Percentiles rank a stretch among this genome's conserved stretches.
Evolutionary conservation across 2,797 vertebrate species (phyloP).

Genomic region (Smutsia gigantea): DNA sequence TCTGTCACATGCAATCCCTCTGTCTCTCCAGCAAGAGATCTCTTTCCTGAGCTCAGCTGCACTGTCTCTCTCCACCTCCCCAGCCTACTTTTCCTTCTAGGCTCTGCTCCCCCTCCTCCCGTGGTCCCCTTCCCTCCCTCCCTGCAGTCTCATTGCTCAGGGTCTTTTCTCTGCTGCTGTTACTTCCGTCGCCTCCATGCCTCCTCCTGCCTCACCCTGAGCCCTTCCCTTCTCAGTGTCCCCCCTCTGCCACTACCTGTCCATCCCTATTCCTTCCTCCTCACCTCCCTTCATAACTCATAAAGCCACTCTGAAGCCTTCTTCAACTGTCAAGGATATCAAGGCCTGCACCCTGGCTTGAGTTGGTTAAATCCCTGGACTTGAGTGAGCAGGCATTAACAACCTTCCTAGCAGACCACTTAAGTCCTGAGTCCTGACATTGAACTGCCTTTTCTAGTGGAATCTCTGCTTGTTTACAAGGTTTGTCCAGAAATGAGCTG

Average conservation of each 20-base stretch:
- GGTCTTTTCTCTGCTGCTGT: neutral
- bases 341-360: neutral
- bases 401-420: neutral
- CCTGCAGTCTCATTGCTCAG: neutral
- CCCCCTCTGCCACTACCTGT: neutral
- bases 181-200: neutral
- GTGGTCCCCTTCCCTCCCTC: no score
- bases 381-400: neutral
- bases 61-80: neutral
- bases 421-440: neutral
- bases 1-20: fast-evolving
- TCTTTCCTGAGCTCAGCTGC: neutral
- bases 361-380: neutral
- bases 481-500: neutral
- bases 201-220: neutral
- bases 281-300: neutral
- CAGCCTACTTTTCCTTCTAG: neutral
- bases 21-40: neutral
- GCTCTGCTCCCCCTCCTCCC: neutral
- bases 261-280: neutral
- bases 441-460: neutral
- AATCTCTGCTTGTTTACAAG: neutral
- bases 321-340: fast-evolving
- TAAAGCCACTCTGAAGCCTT: neutral
- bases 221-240: neutral